Conservation (phyloP, 2,888 invertebrate species). For the Chloroclystis v-ata region DNA sequence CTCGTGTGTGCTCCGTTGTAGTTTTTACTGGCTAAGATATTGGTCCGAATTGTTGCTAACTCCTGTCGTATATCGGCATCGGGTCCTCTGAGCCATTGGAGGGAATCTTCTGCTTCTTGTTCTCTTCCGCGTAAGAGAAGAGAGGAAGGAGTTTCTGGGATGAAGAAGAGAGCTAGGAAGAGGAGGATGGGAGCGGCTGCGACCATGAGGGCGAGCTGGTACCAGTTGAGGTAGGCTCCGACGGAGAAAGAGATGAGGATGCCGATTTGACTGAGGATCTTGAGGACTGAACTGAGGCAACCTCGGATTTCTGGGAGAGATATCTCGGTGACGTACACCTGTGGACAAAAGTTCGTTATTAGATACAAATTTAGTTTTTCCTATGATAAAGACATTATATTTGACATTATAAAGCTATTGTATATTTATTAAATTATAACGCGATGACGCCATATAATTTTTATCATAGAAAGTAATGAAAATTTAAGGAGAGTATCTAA, state of each 20-base stretch:
- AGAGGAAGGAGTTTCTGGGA: conserved; percentile 93
- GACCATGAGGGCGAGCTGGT: conserved; percentile 87
- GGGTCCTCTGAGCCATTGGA: conserved; percentile 88
- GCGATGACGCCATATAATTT: no score
- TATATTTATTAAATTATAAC: no score
- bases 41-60: conserved; percentile 83
- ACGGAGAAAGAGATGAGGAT: conserved; percentile 88
- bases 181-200: conserved; percentile 86
- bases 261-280: conserved; percentile 90
- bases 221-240: conserved; percentile 90
- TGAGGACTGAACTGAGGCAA: conserved; percentile 89
- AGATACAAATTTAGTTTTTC: background rate
- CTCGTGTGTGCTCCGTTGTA: conserved; percentile 55
- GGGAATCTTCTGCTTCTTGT: conserved; percentile 83
- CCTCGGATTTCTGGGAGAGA: conserved; percentile 91
- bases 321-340: conserved; percentile 94
- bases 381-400: no score
- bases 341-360: conserved; percentile 55
- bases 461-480: no score
- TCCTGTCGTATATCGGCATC: conserved; percentile 87
- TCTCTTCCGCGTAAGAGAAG: conserved; percentile 86
- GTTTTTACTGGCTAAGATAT: conserved; percentile 76
- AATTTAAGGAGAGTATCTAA: no score
- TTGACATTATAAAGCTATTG: no score
- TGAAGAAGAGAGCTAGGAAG: conserved; percentile 84